phyloP scores from a whole-genome alignment of 2,888 invertebrate species.

The Diaperis boleti region DNA sequence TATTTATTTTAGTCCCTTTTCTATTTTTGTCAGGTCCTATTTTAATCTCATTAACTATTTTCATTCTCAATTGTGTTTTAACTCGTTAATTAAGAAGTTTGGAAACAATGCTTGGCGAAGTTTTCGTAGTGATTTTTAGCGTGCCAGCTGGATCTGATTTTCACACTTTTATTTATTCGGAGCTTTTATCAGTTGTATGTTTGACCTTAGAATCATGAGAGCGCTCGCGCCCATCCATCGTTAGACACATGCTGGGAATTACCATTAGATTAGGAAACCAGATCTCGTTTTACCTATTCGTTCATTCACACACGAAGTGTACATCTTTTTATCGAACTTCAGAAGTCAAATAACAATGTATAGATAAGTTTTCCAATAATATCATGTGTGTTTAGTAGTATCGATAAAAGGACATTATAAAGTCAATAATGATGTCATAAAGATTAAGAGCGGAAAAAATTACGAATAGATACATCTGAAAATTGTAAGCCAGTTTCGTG shows the following conservation, averaged over 20 bases:
- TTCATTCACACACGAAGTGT: too few species aligned
- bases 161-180: conserved; percentile 2
- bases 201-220: background rate
- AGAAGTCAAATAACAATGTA: too few species aligned
- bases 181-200: background rate
- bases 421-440: conserved; percentile 1
- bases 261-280: too few species aligned
- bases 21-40: conserved; percentile 1
- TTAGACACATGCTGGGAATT: too few species aligned
- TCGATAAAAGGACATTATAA: background rate
- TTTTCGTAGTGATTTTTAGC: too few species aligned
- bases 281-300: too few species aligned
- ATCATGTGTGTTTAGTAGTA: too few species aligned
- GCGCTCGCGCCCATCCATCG: background rate
- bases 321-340: too few species aligned
- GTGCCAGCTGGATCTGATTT: background rate
- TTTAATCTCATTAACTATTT: background rate
- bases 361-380: too few species aligned
- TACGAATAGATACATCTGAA: too few species aligned
- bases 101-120: conserved; percentile 3
- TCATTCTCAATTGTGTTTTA: conserved; percentile 5
- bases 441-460: too few species aligned
- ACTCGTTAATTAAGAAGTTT: background rate
- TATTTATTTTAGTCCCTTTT: background rate
- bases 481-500: too few species aligned